These are phyloP conservation scores for Tipula helvola DNA, from an alignment of 2,888 invertebrate species.

Conservation along the genomic window DNA sequence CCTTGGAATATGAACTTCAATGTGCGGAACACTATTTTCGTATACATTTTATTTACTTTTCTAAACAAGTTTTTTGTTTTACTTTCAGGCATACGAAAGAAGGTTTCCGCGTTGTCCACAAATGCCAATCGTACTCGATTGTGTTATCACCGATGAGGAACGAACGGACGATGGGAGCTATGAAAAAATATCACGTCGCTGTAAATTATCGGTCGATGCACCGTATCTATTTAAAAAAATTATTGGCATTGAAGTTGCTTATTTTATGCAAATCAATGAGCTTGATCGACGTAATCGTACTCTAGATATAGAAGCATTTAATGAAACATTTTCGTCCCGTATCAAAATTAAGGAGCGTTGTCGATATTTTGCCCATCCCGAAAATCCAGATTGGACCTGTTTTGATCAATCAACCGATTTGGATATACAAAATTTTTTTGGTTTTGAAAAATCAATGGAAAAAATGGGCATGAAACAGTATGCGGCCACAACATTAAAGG, in stretches of 20 bases:
- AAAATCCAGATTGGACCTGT: conserved; percentile 89
- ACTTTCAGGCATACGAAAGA: conserved; percentile 75
- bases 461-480: conserved; percentile 95
- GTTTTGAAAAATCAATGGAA: conserved; percentile 87
- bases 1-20: neutral
- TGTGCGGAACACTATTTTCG: no score
- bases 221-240: conserved; percentile 91
- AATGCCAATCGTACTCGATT: conserved; percentile 88
- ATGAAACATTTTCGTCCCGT: conserved; percentile 78
- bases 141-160: conserved; percentile 65
- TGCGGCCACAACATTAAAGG: conserved; percentile 44
- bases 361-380: conserved; percentile 60
- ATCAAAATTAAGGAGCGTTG: conserved; percentile 82
- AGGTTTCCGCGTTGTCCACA: conserved; percentile 88
- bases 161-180: conserved; percentile 65
- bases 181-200: conserved; percentile 69
- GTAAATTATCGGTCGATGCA: conserved; percentile 83
- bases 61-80: conserved; percentile 11
- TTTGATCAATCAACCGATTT: conserved; percentile 87
- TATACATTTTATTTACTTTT: neutral
- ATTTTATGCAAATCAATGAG: conserved; percentile 81
- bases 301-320: conserved; percentile 80
- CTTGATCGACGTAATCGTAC: conserved; percentile 65
- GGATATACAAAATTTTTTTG: conserved; percentile 91
- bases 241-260: conserved; percentile 82